Conservation (phyloP, 2,888 invertebrate species). For the Calameuta idolon region DNA sequence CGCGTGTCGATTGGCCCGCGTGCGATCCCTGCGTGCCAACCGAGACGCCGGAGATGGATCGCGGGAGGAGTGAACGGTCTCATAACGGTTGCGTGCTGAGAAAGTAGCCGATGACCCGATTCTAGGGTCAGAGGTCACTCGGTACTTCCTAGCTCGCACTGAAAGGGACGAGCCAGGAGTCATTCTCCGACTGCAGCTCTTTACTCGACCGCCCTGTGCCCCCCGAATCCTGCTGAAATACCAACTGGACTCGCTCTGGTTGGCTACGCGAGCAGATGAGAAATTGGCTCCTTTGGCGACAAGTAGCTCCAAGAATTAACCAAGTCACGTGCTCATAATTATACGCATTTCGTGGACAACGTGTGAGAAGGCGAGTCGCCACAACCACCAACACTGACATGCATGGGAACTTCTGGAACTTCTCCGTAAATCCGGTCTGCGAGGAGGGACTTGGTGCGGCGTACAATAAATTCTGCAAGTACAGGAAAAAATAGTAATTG, state of each 20-base stretch:
- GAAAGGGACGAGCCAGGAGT: conserved; percentile 48
- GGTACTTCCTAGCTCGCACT: conserved; percentile 50
- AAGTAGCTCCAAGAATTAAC: conserved; percentile 58
- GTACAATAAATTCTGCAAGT: conserved; percentile 32
- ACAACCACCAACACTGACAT: conserved; percentile 9
- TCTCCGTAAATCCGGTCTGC: conserved; percentile 1
- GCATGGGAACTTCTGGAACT: conserved; percentile 8
- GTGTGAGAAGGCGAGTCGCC: conserved; percentile 5
- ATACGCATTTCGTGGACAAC: conserved; percentile 50
- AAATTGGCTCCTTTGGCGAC: conserved; percentile 45
- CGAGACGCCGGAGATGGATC: no score
- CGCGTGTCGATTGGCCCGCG: no score
- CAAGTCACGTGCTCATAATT: conserved; percentile 62
- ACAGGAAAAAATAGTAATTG: conserved; percentile 50
- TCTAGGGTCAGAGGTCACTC: conserved; percentile 60
- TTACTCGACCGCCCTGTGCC: no score
- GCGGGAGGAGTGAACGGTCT: not conserved
- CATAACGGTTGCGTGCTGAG: conserved; percentile 64
- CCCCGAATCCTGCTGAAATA: not conserved
- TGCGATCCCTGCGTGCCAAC: no score
- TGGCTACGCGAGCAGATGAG: conserved; percentile 3
- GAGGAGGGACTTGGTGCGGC: conserved; percentile 36
- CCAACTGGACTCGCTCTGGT: conserved; percentile 10
- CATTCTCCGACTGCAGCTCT: conserved; percentile 42
- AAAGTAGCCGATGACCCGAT: conserved; percentile 61